Percentiles rank a stretch among this genome's conserved stretches.
Evolutionary conservation across 2,888 invertebrate genomes (phyloP).

Genomic region (Ashinkailepas kermadecensis): DNA sequence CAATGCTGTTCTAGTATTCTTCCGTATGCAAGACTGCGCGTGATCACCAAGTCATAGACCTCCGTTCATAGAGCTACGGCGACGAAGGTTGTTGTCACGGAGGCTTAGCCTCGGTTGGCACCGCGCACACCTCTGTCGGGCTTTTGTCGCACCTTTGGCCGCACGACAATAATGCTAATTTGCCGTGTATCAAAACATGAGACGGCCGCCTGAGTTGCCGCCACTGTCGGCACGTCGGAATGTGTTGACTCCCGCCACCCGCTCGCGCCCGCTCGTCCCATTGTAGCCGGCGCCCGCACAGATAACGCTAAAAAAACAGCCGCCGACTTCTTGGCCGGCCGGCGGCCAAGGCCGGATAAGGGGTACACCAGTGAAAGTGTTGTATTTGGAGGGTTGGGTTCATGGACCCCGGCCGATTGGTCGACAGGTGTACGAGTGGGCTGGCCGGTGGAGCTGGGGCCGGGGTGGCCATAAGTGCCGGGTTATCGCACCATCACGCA

Average conservation of each 20-base stretch:
- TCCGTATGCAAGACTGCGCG: too few species aligned
- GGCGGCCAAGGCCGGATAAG: not conserved
- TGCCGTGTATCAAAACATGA: not conserved
- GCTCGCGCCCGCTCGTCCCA: not conserved
- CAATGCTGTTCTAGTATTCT: too few species aligned
- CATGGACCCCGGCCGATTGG: conserved; percentile 5
- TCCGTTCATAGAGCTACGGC: too few species aligned
- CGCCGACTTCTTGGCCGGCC: not conserved
- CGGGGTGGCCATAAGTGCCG: not conserved
- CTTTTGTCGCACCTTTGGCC: not conserved
- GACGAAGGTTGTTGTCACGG: too few species aligned
- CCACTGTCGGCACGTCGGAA: not conserved
- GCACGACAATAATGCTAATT: not conserved
- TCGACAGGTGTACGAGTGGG: not conserved
- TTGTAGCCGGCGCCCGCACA: not conserved
- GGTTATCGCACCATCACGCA: conserved; percentile 3
- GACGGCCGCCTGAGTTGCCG: not conserved
- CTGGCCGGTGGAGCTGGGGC: not conserved
- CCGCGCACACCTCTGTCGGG: not conserved
- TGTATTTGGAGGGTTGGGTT: not conserved
- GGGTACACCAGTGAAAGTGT: not conserved
- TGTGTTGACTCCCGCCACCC: conserved; percentile 5
- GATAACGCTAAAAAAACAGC: conserved; percentile 11
- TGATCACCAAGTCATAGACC: too few species aligned
- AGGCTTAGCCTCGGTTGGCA: too few species aligned